Conservation (phyloP, 2,797 vertebrate genomes). For the Streptopelia turtur region DNA sequence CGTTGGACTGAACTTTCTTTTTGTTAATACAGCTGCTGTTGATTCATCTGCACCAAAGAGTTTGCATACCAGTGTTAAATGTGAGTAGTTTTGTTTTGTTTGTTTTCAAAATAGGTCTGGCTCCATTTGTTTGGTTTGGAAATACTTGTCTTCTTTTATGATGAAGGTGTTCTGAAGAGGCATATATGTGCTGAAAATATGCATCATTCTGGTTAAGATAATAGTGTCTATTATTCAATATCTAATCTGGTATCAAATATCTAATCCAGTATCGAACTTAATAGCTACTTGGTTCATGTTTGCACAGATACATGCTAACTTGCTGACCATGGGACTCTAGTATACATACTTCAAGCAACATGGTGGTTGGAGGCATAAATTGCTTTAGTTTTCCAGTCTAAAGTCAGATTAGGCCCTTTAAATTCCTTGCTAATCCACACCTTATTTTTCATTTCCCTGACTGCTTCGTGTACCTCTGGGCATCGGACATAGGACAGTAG, state of each 20-base stretch:
- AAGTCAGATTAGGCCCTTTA: not conserved
- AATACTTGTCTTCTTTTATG: slow-evolving; percentile 56
- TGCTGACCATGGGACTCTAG: not conserved
- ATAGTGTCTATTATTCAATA: not conserved
- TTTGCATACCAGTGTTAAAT: slow-evolving; percentile 65
- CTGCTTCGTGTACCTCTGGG: not conserved
- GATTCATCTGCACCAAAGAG: slow-evolving; percentile 73
- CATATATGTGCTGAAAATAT: not conserved
- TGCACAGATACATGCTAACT: not conserved
- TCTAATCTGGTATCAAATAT: not conserved
- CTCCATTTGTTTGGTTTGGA: slow-evolving; percentile 69
- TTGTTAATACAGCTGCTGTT: slow-evolving; percentile 76
- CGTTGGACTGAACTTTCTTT: not conserved
- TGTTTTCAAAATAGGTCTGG: slow-evolving; percentile 51
- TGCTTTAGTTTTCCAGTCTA: not conserved
- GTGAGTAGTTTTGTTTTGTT: slow-evolving; percentile 52
- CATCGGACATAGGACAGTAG: not conserved
- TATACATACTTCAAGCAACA: not conserved
- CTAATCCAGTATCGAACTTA: not conserved
- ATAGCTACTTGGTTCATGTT: not conserved
- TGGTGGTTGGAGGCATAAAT: not conserved
- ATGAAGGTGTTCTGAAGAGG: slow-evolving; percentile 9
- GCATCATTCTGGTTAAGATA: not conserved
- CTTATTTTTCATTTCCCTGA: not conserved
- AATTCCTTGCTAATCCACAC: not conserved